phyloP scores from a whole-genome alignment of 2,797 vertebrate genomes.

The Gambusia yucatana region DNA sequence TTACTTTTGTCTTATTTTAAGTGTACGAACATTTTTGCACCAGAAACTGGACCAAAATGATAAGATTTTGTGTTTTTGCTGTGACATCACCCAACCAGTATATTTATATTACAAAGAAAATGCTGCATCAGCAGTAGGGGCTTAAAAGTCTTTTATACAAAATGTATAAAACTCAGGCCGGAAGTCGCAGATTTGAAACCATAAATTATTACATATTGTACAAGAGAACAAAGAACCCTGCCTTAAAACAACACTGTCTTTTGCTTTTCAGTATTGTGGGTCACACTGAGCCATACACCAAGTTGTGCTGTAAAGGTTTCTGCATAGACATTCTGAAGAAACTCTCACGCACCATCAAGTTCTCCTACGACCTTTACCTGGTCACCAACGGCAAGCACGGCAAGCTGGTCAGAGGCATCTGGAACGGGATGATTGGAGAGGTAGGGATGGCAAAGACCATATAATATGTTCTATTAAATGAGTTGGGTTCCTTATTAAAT shows the following conservation, averaged over 20 bases:
- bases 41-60: no score
- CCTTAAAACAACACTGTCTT: neutral
- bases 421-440: conserved; percentile 99
- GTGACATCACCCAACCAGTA: neutral
- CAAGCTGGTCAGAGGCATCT: conserved; percentile 92
- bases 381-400: conserved; percentile 98
- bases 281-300: conserved; percentile 88
- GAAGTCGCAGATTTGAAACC: neutral
- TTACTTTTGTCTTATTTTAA: no score
- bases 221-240: neutral
- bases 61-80: no score
- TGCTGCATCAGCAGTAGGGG: neutral
- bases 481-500: neutral
- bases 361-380: conserved; percentile 97
- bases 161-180: neutral
- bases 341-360: conserved; percentile 92
- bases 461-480: neutral
- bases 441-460: conserved; percentile 69
- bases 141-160: neutral
- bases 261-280: conserved; percentile 78
- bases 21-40: no score
- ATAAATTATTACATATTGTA: neutral
- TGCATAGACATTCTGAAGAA: conserved; percentile 99
- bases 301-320: conserved; percentile 97
- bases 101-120: neutral